Percentiles rank a stretch among this genome's conserved stretches.
Evolutionary conservation across 2,113 vertebrate species (phyloP).

Genomic region (Aegithalos caudatus): DNA sequence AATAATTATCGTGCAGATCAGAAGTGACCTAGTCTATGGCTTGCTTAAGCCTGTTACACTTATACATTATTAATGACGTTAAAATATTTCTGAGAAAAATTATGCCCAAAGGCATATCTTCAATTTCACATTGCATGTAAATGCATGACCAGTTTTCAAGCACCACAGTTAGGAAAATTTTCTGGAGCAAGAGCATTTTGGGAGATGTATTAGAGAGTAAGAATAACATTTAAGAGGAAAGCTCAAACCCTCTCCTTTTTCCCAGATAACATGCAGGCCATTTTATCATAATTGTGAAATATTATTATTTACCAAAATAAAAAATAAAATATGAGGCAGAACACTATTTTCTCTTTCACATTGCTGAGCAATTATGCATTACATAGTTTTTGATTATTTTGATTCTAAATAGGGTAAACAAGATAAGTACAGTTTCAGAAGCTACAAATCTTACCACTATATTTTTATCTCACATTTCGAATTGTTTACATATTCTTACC

Average conservation of each 20-base stretch:
- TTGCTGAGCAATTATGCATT: background rate
- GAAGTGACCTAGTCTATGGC: background rate
- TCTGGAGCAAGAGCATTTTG: background rate
- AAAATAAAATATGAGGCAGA: background rate
- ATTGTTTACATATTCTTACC: background rate
- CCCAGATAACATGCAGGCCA: background rate
- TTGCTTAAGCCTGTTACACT: background rate
- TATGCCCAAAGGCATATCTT: background rate
- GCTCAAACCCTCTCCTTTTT: background rate
- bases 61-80: conserved; percentile 1
- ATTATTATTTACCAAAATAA: background rate
- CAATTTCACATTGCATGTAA: background rate
- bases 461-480: background rate
- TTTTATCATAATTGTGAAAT: background rate
- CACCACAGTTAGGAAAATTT: background rate
- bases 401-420: background rate
- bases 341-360: background rate
- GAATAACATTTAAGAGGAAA: background rate
- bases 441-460: background rate
- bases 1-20: background rate
- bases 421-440: background rate
- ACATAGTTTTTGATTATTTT: background rate
- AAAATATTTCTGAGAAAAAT: conserved; percentile 7
- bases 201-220: background rate
- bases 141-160: background rate